Conservation (phyloP, 1,140 invertebrate species). For the Nasonia giraulti region DNA sequence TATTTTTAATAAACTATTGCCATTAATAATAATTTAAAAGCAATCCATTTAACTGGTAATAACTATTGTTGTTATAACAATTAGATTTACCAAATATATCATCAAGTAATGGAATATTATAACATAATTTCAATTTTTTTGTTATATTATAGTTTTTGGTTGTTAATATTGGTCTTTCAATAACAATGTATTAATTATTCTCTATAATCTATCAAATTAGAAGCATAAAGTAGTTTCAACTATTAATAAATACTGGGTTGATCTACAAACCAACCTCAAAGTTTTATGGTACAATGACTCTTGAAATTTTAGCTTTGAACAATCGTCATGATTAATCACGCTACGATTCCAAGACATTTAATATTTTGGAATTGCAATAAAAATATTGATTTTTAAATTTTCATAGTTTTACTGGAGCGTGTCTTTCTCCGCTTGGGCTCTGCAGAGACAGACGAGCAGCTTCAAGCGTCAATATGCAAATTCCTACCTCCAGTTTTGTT, state of each 20-base stretch:
- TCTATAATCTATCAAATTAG: neutral
- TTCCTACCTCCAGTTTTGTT: slow-evolving; percentile 92
- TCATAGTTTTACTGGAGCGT: slow-evolving; percentile 87
- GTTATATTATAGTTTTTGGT: too few species aligned
- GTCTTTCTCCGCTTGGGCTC: slow-evolving; percentile 91
- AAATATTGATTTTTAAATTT: neutral
- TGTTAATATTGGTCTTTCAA: too few species aligned
- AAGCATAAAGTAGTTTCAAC: neutral
- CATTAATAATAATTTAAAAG: too few species aligned
- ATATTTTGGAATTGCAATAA: neutral
- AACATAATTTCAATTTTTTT: too few species aligned
- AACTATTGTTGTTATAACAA: neutral
- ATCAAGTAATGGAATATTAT: neutral
- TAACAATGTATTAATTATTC: neutral
- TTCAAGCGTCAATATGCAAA: slow-evolving; percentile 87
- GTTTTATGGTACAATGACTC: neutral
- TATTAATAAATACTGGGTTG: neutral
- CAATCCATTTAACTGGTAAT: neutral
- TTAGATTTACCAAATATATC: neutral
- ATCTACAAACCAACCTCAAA: neutral
- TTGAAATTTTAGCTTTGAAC: neutral
- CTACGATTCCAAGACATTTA: neutral
- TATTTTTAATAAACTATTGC: neutral
- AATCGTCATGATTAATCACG: too few species aligned
- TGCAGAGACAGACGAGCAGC: slow-evolving; percentile 90